Base-by-base conservation (phyloP, 2,113 vertebrate genomes). In the Thoracochromis brauschi region DNA sequence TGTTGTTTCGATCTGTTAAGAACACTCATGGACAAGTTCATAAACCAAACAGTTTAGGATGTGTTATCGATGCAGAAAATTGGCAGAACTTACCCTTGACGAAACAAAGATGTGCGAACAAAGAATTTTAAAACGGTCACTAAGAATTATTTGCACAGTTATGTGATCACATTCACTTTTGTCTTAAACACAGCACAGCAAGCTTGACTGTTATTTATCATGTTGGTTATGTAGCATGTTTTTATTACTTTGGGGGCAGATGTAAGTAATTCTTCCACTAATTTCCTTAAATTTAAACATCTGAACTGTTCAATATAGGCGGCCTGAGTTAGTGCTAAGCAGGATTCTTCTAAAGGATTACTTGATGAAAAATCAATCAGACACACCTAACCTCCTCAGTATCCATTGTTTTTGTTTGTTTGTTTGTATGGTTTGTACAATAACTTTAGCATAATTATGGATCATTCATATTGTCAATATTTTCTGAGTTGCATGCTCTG, bases 121-220 rank as follows among this genome's bases (percentile, higher is more conserved):
- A 33, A 49, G 24, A 73, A n/a, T 83, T 78, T 85, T 73, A 47
- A 86, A 83, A 84, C 49, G 13, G 47, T 47, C 54, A 42, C 86
- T 91, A 79, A 86, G 86, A 68, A 85, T 90, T 38, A 40, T 91
- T 90, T 91, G 82, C 88, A 63, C 86, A 78, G 13, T 24, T 47
- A 65, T 29, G 26, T 85, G 89, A 83, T 58, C 81, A 53, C 53
- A 26, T 80, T 91, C 90, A 91, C 91, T 85, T 81, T 93, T 92
- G 92, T 94, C 93, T 94, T 93, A 93, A 92, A 40, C 14, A 42
- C 92, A 87, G 54, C 71, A 87, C 89, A 88, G 79, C n/a, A 14
- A 83, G 84, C 81, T 78, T 92, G 92, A 92, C 92, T 95, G 95
- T 93, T 94, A 93, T 40, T 83, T 81, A 84, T 89, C 38, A 55